Evolutionary conservation across 2,888 invertebrate genomes (phyloP).

Genomic region (Meandrusa payeni): DNA sequence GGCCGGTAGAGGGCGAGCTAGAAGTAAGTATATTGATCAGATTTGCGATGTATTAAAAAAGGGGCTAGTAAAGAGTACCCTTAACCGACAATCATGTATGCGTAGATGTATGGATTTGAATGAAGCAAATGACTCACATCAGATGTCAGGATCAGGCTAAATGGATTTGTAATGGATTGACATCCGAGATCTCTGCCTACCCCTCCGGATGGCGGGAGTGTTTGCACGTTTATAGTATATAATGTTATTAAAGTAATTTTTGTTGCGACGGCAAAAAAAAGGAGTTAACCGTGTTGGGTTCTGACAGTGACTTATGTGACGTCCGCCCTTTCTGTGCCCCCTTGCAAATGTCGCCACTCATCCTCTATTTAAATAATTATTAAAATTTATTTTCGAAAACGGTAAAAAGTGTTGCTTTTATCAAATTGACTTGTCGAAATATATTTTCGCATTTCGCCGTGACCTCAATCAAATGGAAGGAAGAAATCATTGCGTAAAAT

Average conservation of each 20-base stretch:
- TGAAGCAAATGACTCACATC: too few relatives aligned
- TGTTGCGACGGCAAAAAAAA: slow-evolving; percentile 57
- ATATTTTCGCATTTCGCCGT: neutral
- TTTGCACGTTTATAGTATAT: too few relatives aligned
- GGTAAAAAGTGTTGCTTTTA: slow-evolving; percentile 5
- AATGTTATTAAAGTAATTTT: slow-evolving; percentile 45
- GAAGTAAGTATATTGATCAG: too few relatives aligned
- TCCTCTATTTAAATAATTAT: slow-evolving; percentile 49
- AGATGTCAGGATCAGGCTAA: too few relatives aligned
- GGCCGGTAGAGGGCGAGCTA: too few relatives aligned
- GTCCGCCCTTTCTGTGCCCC: slow-evolving; percentile 57
- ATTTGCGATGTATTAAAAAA: too few relatives aligned
- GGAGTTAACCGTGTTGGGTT: slow-evolving; percentile 50
- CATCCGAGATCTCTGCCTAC: too few relatives aligned
- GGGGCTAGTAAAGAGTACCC: too few relatives aligned
- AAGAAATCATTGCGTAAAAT: neutral
- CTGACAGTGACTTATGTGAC: slow-evolving; percentile 74
- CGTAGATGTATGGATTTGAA: too few relatives aligned
- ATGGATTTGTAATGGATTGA: too few relatives aligned
- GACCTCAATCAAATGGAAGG: slow-evolving; percentile 4
- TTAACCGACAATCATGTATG: too few relatives aligned
- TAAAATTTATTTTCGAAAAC: slow-evolving; percentile 36
- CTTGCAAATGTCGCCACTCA: slow-evolving; percentile 61
- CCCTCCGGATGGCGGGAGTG: too few relatives aligned
- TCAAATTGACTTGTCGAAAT: slow-evolving; percentile 8